Evolutionary conservation across 23 tunicate species (phyloP).

Genomic region (Clavelina lepadiformis): DNA sequence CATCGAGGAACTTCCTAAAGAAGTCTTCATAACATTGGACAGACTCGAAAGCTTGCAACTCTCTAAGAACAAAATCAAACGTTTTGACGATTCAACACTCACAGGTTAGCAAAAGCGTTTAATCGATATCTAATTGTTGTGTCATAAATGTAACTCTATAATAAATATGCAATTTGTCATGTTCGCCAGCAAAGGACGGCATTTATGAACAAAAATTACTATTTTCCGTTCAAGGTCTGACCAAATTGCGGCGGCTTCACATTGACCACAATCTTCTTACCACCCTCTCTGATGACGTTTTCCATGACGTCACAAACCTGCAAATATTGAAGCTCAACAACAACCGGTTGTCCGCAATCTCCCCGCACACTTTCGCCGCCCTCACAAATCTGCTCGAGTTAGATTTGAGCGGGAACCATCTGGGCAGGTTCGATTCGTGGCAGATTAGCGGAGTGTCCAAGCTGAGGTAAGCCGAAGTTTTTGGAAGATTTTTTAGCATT

Average conservation of each 20-base stretch:
- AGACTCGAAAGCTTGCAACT: neutral
- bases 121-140: no score
- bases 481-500: no score
- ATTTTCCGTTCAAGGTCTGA: neutral
- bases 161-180: no score
- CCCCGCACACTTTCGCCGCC: neutral
- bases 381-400: neutral
- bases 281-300: neutral
- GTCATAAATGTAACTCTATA: no score
- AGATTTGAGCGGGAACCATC: conserved; percentile 10
- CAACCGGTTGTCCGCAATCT: neutral
- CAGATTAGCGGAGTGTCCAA: neutral
- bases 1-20: neutral
- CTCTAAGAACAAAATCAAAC: no score
- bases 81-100: no score
- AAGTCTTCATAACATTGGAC: neutral
- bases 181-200: no score
- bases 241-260: neutral
- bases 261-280: neutral
- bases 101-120: no score
- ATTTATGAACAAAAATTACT: no score
- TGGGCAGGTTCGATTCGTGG: neutral
- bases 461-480: neutral
- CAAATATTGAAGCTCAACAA: neutral
- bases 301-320: neutral